A percentile compares a stretch with the other conserved stretches of the same genome.
Evolutionary conservation across 2,113 vertebrate species (phyloP).

Genomic region (Cyrtonyx montezumae): DNA sequence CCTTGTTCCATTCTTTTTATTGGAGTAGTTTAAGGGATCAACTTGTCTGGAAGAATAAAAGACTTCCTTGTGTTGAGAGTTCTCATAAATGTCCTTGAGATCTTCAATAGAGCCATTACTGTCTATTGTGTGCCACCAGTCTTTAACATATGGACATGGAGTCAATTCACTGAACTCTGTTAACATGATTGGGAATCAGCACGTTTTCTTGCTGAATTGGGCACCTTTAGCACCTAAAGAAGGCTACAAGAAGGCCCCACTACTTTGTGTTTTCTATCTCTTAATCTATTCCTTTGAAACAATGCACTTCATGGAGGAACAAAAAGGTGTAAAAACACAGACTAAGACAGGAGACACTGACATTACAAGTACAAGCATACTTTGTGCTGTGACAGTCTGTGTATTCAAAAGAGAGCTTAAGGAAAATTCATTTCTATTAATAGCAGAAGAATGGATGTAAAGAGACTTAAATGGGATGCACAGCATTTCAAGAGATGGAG

Average conservation of each 20-base stretch:
- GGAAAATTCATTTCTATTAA: constrained; percentile 21
- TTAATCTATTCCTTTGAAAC: constrained; percentile 5
- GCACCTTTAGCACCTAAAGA: not conserved
- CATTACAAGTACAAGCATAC: not conserved
- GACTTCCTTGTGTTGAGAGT: constrained; percentile 41
- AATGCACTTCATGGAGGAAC: not conserved
- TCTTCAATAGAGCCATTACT: constrained; percentile 16
- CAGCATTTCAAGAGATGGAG: not conserved
- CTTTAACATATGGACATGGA: constrained; percentile 23
- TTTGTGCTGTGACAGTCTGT: not conserved
- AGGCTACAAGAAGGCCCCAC: not conserved
- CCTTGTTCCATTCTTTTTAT: constrained; percentile 24
- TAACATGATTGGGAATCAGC: constrained; percentile 35
- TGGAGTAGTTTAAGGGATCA: constrained; percentile 51
- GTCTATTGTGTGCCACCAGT: constrained; percentile 30
- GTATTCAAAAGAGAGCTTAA: constrained; percentile 1
- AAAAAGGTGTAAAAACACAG: not conserved
- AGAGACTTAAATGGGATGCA: not conserved
- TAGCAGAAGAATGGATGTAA: not conserved
- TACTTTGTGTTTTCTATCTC: not conserved
- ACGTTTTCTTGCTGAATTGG: constrained; percentile 37
- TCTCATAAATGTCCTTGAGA: constrained; percentile 47
- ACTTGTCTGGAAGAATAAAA: constrained; percentile 61
- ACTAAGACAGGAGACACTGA: not conserved
- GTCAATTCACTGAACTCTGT: constrained; percentile 26